Evolutionary conservation across 35 echinoderm and acorn worm genomes (phyloP).

Genomic region (Lytechinus variegatus): DNA sequence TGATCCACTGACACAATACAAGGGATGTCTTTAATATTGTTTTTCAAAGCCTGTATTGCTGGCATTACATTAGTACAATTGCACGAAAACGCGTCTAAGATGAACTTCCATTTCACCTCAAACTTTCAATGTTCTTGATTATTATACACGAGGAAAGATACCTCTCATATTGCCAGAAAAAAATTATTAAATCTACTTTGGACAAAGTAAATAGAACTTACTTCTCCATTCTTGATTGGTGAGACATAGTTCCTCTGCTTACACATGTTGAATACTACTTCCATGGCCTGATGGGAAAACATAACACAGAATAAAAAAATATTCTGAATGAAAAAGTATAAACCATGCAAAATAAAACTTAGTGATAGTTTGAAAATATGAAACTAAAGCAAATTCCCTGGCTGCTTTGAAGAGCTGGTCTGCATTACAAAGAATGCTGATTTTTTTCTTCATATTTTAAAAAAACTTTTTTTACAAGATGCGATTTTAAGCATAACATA

Average conservation of each 20-base stretch:
- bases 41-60: no score
- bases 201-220: neutral
- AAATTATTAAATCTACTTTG: no score
- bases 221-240: neutral
- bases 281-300: neutral
- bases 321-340: neutral
- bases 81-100: no score
- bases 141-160: no score
- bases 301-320: neutral
- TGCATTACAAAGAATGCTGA: neutral
- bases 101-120: no score
- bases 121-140: no score
- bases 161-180: no score
- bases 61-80: no score
- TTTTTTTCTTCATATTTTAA: neutral
- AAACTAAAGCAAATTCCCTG: neutral
- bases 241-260: neutral
- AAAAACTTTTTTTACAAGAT: neutral
- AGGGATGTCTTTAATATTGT: no score
- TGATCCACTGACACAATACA: no score
- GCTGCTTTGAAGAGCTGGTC: neutral
- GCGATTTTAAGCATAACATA: neutral
- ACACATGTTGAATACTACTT: conserved; percentile 27
- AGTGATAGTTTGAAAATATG: neutral
- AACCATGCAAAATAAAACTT: neutral